These are phyloP conservation scores for Turnix velox DNA, from an alignment of 2,113 vertebrate species.

Conservation along the genomic window DNA sequence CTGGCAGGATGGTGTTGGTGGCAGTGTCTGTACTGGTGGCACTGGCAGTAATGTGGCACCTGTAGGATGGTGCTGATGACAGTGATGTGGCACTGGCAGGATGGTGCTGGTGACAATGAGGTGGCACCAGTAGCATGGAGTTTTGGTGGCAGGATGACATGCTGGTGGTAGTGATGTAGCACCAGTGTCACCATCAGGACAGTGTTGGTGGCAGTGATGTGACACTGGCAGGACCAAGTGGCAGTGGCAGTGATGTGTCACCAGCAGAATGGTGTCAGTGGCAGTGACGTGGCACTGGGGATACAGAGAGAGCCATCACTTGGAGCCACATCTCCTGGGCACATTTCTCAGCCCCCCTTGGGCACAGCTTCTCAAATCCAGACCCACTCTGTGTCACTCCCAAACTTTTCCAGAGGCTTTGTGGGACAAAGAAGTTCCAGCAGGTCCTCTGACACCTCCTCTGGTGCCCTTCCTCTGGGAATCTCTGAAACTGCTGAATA, in stretches of 20 bases:
- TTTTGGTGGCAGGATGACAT: too few species aligned
- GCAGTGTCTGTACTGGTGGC: too few species aligned
- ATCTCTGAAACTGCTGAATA: slow-evolving; percentile 15
- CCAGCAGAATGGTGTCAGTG: background rate
- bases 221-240: too few species aligned
- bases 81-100: too few species aligned
- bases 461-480: background rate
- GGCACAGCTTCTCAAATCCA: background rate
- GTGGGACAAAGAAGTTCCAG: background rate
- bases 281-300: background rate
- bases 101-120: background rate
- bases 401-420: slow-evolving; percentile 1
- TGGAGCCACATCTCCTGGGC: background rate
- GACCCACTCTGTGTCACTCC: background rate
- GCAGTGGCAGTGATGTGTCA: too few species aligned
- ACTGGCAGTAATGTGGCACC: slow-evolving; percentile 6
- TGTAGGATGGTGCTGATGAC: background rate
- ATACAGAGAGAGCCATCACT: background rate
- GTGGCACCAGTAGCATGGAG: slow-evolving; percentile 2
- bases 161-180: too few species aligned
- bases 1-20: too few species aligned
- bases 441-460: background rate
- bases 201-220: background rate
- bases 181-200: background rate
- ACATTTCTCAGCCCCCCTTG: background rate